Conservation (phyloP, 2,113 vertebrate species). For the Cisticola juncidis region DNA sequence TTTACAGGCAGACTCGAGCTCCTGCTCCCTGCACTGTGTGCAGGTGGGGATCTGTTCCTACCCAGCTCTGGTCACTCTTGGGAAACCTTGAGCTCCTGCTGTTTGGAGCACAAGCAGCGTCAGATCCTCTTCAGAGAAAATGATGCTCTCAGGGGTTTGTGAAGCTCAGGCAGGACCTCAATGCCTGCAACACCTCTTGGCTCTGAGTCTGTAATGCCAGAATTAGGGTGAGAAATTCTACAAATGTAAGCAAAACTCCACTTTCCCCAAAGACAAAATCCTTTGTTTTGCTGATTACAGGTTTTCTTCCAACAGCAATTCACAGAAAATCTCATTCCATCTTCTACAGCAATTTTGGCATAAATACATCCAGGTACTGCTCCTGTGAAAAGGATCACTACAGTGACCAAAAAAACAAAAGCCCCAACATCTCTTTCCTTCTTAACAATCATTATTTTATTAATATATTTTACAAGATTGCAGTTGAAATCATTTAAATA, state of each 20-base stretch:
- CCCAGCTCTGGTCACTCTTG: neutral
- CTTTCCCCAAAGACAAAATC: neutral
- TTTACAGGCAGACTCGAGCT: neutral
- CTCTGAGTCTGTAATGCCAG: neutral
- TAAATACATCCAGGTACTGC: neutral
- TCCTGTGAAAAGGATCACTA: neutral
- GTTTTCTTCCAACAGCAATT: neutral
- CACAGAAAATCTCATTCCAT: neutral
- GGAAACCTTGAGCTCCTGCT: neutral
- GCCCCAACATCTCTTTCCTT: constrained; percentile 33
- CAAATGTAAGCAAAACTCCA: neutral
- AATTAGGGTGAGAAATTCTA: neutral
- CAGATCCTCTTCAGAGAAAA: neutral
- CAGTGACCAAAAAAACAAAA: neutral
- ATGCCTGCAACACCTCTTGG: neutral
- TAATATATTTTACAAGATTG: constrained; percentile 92
- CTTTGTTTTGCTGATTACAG: neutral
- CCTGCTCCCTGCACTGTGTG: fast-evolving
- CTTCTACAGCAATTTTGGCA: neutral
- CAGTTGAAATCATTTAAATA: constrained; percentile 92
- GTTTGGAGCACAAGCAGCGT: neutral
- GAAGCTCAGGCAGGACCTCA: neutral
- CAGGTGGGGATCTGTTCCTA: neutral
- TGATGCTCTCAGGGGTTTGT: neutral
- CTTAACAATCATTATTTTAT: constrained; percentile 89